Evolutionary conservation across 2,113 vertebrate species (phyloP), one percentile per base, ranked within the genome.

Genomic region (Oncorhynchus keta): DNA sequence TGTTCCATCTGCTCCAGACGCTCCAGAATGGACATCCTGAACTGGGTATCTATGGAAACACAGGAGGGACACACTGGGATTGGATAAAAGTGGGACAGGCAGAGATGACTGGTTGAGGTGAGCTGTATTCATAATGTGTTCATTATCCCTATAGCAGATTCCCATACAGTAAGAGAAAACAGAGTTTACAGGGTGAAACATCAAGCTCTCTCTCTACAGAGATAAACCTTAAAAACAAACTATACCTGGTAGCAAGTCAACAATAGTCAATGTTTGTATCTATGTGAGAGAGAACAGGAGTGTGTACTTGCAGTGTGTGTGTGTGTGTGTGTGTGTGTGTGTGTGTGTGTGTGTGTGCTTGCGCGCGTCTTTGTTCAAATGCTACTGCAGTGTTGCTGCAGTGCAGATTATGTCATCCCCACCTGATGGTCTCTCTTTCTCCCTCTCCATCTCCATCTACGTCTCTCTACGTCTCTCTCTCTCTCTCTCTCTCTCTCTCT

Each of bases 21-120:
- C 85, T 99, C 97, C 89, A 99, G 89, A 93, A 99, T 99, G 78
- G 97, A 99, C 97, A 99, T 99, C 92, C 97, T 97, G 95, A 99
- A 99, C 87, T 99, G 97, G 92, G 98, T 98, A 89, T 99, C 97
- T 99, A 78, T 75, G 82, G 78, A 49, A 72, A 78, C n/a, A 69
- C 77, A 88, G 65, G 72, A 76, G 72, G 68, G 3, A 88, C 26
- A 83, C 4, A 57, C 5, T 57, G 9, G 18, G 67, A 68, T 30
- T 68, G 32, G 30, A 6, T 22, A 67, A 18, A 32, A 55, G 59
- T 62, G 18, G 59, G 59, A 62, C 18, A 62, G 16, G 59, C 59
- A 16, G n/a, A 62, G 5, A 8, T 62, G n/a, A 62, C 51, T 55
- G 51, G 59, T 62, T 62, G 9, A 45, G 39, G 9, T 12, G 51